Base-by-base conservation (phyloP, 2,888 invertebrate species). In the Scaptomyza polygonia region DNA sequence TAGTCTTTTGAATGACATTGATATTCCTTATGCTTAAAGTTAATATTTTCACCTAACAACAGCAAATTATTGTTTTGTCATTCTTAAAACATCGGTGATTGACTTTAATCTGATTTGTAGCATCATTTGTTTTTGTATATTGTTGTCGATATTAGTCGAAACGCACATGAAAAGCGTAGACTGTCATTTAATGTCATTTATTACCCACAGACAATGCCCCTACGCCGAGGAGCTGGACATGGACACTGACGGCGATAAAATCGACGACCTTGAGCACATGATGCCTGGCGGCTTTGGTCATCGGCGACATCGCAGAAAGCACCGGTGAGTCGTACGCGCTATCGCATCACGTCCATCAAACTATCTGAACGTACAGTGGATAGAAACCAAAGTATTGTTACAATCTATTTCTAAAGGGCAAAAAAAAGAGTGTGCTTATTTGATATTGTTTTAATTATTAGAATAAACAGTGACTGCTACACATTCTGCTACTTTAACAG, bases 251-350 rank as follows among this genome's bases (percentile, higher is more conserved):
- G 88, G 89, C 58, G 91, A 91, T 82, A 89, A 90, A 87, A 91
- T 90, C 79, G 91, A 90, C 77, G 92, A 92, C 89, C 90, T 92
- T 83, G 89, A 91, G 73, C 90, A 90, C 78, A 91, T 91, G 83
- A 91, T 92, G 86, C 91, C 91, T 77, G 89, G 89, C 40, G 69
- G 63, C 52, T 36, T 36, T 49, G 89, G 89, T 85, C 89, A 89
- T 87, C 82, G 88, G 75, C 90, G 90, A 70, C 90, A 90, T 86
- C 92, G 91, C 84, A 90, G 90, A 85, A 91, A 89, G 86, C 91
- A 91, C 89, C 92, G 92, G 92, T 92, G 86, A 89, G 91, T 74
- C 57, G 54, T 51, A 56, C n/a, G 14, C 34, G 34, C 29, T 63
- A 78, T 78, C 69, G 43, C 21, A 36, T 45, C 39, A 45, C 82